A percentile compares a stretch with the other conserved stretches of the same genome.
Conservation (phyloP, 1,140 invertebrate species). For the Cylas formicarius region DNA sequence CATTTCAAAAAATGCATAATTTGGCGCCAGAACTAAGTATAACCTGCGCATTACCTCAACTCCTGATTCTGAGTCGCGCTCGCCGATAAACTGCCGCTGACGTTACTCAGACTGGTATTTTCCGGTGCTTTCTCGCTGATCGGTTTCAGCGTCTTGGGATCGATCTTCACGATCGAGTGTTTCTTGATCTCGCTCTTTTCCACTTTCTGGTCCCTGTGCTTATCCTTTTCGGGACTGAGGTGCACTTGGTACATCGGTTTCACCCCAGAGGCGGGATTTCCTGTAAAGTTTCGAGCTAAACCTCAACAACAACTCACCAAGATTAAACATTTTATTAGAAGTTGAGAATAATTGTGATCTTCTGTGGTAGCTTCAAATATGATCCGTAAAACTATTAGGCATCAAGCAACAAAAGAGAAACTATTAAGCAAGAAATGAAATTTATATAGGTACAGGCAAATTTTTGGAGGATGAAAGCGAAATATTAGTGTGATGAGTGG, state of each 20-base stretch:
- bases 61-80: slow-evolving; percentile 9
- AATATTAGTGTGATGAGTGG: too few species aligned
- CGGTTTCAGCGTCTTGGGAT: slow-evolving; percentile 53
- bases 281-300: slow-evolving; percentile 16
- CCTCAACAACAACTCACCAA: too few species aligned
- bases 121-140: slow-evolving; percentile 48
- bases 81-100: slow-evolving; percentile 17
- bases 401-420: background rate
- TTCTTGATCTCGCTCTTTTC: slow-evolving; percentile 31
- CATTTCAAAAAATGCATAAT: too few species aligned
- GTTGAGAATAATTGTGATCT: too few species aligned
- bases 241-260: slow-evolving; percentile 53
- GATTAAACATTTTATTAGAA: too few species aligned
- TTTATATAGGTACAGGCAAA: background rate
- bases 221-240: slow-evolving; percentile 35
- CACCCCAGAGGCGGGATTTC: slow-evolving; percentile 53
- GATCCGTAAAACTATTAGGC: too few species aligned
- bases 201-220: slow-evolving; percentile 24
- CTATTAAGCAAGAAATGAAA: too few species aligned
- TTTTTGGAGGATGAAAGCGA: too few species aligned
- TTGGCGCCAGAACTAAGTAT: too few species aligned
- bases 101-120: slow-evolving; percentile 41
- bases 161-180: slow-evolving; percentile 51
- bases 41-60: slow-evolving; percentile 16
- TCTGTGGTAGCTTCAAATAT: too few species aligned